These are phyloP conservation scores for Cyclophora albipunctata DNA, from an alignment of 2,888 invertebrate genomes.

Conservation along the genomic window DNA sequence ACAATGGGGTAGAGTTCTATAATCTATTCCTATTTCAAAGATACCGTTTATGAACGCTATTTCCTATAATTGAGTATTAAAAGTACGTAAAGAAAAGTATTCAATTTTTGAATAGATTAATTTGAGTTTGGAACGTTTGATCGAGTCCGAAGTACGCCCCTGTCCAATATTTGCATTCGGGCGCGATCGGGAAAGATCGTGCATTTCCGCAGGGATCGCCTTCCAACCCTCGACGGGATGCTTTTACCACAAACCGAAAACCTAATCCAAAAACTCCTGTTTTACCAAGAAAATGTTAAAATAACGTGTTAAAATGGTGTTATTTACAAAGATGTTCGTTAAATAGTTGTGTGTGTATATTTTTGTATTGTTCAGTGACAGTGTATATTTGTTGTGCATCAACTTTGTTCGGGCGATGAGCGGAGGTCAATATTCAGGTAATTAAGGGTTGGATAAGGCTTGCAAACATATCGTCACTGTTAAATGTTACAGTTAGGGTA, in stretches of 20 bases:
- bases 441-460: slow-evolving; percentile 10
- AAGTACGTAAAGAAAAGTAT: no score
- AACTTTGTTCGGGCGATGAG: slow-evolving; percentile 28
- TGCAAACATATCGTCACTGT: no score
- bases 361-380: slow-evolving; percentile 41
- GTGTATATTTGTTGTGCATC: slow-evolving; percentile 54
- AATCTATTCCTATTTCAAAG: no score
- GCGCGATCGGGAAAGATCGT: slow-evolving; percentile 49
- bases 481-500: no score
- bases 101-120: not conserved
- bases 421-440: slow-evolving; percentile 45
- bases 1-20: no score
- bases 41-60: no score
- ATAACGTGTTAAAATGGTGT: slow-evolving; percentile 41
- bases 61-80: no score
- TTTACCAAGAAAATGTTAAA: slow-evolving; percentile 34
- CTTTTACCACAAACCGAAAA: slow-evolving; percentile 54
- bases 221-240: slow-evolving; percentile 63
- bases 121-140: slow-evolving; percentile 1
- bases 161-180: slow-evolving; percentile 62
- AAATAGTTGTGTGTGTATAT: slow-evolving; percentile 28
- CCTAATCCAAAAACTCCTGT: slow-evolving; percentile 55
- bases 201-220: slow-evolving; percentile 56
- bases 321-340: slow-evolving; percentile 25
- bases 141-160: slow-evolving; percentile 35